Evolutionary conservation across 2,888 invertebrate genomes (phyloP).

Genomic region (Melieria picta): DNA sequence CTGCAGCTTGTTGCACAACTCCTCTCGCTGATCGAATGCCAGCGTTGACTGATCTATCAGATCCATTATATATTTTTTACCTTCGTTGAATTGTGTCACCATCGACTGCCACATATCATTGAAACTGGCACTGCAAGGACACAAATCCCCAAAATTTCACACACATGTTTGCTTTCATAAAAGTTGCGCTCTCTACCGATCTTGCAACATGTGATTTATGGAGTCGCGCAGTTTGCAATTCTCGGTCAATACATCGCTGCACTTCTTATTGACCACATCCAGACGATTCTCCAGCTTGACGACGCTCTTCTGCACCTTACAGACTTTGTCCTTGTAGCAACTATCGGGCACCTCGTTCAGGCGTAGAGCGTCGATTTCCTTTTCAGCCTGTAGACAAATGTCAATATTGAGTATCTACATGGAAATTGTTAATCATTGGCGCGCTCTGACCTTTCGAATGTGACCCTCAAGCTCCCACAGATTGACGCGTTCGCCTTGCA

Average conservation of each 20-base stretch:
- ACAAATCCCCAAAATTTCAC: neutral
- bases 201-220: conserved; percentile 84
- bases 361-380: conserved; percentile 60
- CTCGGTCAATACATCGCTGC: conserved; percentile 78
- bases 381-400: conserved; percentile 54
- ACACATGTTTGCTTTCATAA: neutral
- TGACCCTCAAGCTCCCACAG: conserved; percentile 68
- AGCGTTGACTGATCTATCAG: conserved; percentile 88
- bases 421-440: neutral
- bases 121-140: conserved; percentile 74
- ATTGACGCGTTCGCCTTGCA: conserved; percentile 59
- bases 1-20: conserved; percentile 81
- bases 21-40: conserved; percentile 89
- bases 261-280: conserved; percentile 80
- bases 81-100: conserved; percentile 77
- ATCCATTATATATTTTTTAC: conserved; percentile 85
- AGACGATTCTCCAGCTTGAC: conserved; percentile 78
- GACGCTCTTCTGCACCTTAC: conserved; percentile 67
- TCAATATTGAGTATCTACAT: neutral
- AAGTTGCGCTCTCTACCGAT: conserved; percentile 69
- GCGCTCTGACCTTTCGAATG: conserved; percentile 61
- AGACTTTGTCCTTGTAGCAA: conserved; percentile 65
- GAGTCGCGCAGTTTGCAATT: conserved; percentile 79
- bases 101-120: conserved; percentile 84
- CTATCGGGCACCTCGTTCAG: conserved; percentile 68